Base-by-base conservation (phyloP, 2,113 vertebrate species). In the Egretta garzetta region DNA sequence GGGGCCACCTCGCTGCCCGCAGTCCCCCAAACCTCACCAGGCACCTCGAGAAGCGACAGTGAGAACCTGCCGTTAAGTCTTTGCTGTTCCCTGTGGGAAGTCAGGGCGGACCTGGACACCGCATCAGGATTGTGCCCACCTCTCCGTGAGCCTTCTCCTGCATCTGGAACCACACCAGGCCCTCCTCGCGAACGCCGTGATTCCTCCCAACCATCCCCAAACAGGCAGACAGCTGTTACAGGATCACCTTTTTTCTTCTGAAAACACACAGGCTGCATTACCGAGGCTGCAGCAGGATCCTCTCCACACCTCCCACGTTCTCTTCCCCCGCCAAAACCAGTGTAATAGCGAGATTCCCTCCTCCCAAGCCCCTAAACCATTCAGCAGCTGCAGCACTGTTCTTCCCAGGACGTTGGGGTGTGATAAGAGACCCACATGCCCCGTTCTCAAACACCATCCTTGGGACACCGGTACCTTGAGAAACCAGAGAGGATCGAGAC, bases 301-400 rank as follows among this genome's bases (percentile, higher is more conserved):
- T 12, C 86, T 14, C 49, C 45, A 5, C 27, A 3, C 47, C 37
- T 55, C 45, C 39, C 7, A 0, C 4, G 0, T 12, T 26, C 50
- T 60, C 32, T 52, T 47, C 8, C 28, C 60, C 43, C 50, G 11
- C 39, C 58, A 14, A 26, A 64, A 5, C 45, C 5, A 0, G 21
- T 0, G 6, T 1, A 4, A 33, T 0, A 9, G 5, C 0, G 4
- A 22, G 52, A 12, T 14, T 50, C 45, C 7, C 66, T 39, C 72
- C 47, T 55, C 52, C 56, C 50, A 8, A 50, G 19, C 4, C 53
- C 81, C 53, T 3, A 12, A 28, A 12, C 20, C 24, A 3, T 3
- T 4, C 0, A 8, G 71, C 52, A 67, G 52, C 47, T 30, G 0
- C 67, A 14, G 27, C 32, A 1, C 49, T 5, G 30, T 1, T 50